A percentile compares a stretch with the other conserved stretches of the same genome.
Conservation (phyloP, 2,888 invertebrate genomes). For the Malachius bipustulatus region DNA sequence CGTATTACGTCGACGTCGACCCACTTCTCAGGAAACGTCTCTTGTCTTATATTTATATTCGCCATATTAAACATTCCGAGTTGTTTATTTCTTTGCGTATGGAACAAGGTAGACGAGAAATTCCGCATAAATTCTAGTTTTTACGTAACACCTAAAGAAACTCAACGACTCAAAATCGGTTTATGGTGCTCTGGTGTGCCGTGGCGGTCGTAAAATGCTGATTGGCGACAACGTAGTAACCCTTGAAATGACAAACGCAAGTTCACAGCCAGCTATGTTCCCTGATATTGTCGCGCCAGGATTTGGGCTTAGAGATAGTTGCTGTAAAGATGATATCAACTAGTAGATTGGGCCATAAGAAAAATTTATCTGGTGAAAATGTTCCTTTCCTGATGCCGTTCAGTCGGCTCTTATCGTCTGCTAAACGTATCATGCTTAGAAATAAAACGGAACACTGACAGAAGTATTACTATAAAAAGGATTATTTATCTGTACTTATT, state of each 20-base stretch:
- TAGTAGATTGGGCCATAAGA: conserved; percentile 12
- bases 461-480: no score
- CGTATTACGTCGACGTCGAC: no score
- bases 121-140: conserved; percentile 19
- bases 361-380: conserved; percentile 10
- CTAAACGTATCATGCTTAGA: no score
- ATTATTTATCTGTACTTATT: no score
- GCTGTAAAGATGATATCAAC: conserved; percentile 15
- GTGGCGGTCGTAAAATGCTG: conserved; percentile 34
- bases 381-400: no score
- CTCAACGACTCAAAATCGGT: conserved; percentile 29
- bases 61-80: conserved; percentile 3
- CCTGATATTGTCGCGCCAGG: conserved; percentile 11
- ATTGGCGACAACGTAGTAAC: conserved; percentile 32
- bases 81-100: conserved; percentile 11
- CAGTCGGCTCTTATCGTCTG: no score
- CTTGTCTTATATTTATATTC: conserved; percentile 1
- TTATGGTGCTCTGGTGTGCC: conserved; percentile 32
- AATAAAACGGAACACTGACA: no score
- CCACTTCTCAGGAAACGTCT: background rate
- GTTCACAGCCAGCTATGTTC: conserved; percentile 16
- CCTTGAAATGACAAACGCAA: conserved; percentile 28
- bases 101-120: conserved; percentile 13
- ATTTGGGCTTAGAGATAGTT: conserved; percentile 8
- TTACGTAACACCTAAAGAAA: conserved; percentile 23